Evolutionary conservation across 2,888 invertebrate genomes (phyloP), one percentile per base, ranked within the genome.

Genomic region (Drosophila macrospina): DNA sequence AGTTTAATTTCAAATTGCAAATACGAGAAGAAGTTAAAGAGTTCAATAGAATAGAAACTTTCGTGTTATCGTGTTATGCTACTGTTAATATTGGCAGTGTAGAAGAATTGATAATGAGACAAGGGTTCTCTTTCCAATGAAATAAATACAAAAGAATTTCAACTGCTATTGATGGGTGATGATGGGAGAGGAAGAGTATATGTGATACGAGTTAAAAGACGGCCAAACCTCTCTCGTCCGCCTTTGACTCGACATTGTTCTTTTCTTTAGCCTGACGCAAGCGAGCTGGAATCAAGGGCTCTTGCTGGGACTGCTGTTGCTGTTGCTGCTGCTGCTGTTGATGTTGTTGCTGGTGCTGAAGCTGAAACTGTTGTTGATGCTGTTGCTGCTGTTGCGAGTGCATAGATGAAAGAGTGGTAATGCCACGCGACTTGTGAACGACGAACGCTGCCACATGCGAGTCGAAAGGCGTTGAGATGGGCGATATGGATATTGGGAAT

Each of bases 401-500:
- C 78, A 93, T 92, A 37, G 96, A 95, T 92, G 95, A 94, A 73
- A 96, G 91, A 24, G 97, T 97, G 52, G 97, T 96, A 88, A 97
- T 94, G 74, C 95, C 96, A 86, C 95, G 94, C 48, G 95, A 95
- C 77, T 96, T 94, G 92, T 97, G 97, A 69, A 97, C 97, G 44
- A 97, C 95, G 92, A 96, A 97, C 71, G 91, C 92, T 92, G 80
- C 62, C 69, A 64, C 57, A 67, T 63, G 63, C 55, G 63, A 60
- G 69, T 55, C 62, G 26, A 39, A 37, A 51, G 45, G 42, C 64
- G 81, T 61, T 57, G 61, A 56, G 64, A 55, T 57, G 52, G 52
- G 39, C 48, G 73, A 42, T 61, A 45, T 32, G 36, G 24, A 16
- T 37, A 3, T 26, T 28, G 37, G 37, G 28, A 39, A 36, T 39